Evolutionary conservation across 1,140 invertebrate species (phyloP), one percentile per base, ranked within the genome.

Genomic region (Halesus radiatus): DNA sequence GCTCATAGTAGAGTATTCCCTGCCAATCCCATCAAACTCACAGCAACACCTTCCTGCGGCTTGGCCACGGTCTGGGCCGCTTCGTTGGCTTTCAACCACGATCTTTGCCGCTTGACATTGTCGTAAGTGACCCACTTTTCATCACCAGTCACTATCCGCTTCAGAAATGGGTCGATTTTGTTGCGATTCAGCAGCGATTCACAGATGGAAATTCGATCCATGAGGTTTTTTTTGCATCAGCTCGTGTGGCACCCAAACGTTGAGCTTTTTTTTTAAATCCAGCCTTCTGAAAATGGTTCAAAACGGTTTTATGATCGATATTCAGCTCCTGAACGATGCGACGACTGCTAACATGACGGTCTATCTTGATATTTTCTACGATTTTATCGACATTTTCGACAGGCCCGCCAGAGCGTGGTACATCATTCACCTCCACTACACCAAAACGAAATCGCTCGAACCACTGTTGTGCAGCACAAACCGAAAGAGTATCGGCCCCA

Each of bases 151-250:
- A 62, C 58, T 16, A 62, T 62, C 58, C 58, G 58, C 58, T 62
- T 62, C 58, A 62, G 22, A 62, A 62, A 62, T 62, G 58, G 58
- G 58, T 22, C 58, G 58, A 62, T 68, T 68, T 68, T 68, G 64
- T 68, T 68, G 37, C 64, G 64, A 68, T 32, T 68, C 64, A 68
- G 64, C 64, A 37, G 64, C 64, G 64, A 68, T 68, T 68, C 64
- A 23, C 64, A 68, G 64, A 45, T 68, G 37, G 64, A 68, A 68
- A 68, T 68, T 68, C 26, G 64, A 23, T 68, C 64, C 64, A 68
- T 45, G 64, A 68, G 64, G 37, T 68, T 68, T 68, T 68, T 68
- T 29, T 68, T n/a, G n/a, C n/a, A n/a, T n/a, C n/a, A n/a, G n/a
- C n/a, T n/a, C n/a, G n/a, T n/a, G n/a, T n/a, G n/a, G n/a, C n/a